Conservation (phyloP, 2,888 invertebrate genomes). For the Augochlorella aurata region DNA sequence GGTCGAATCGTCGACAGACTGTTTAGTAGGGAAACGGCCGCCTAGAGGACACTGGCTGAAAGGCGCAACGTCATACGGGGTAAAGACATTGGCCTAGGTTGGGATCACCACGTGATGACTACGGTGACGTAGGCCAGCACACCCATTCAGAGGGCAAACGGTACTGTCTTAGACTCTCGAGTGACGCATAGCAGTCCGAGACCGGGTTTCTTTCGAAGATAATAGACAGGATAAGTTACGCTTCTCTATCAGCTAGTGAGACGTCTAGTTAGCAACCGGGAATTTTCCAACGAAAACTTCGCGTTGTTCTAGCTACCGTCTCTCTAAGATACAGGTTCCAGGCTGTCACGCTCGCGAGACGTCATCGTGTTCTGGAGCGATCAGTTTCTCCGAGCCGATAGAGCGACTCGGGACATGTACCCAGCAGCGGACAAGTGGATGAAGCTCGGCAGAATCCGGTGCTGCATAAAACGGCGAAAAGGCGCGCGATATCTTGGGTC, state of each 20-base stretch:
- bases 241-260: neutral
- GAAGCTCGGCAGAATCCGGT: neutral
- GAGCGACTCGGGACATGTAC: constrained; percentile 2
- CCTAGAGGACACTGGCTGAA: constrained; percentile 33
- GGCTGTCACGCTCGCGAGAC: neutral
- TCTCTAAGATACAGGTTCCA: neutral
- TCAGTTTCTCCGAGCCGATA: neutral
- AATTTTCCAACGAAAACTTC: no score
- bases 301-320: neutral
- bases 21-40: constrained; percentile 31
- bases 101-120: constrained; percentile 61
- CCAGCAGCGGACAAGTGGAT: constrained; percentile 1
- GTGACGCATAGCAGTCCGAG: no score
- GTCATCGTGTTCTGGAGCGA: neutral
- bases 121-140: constrained; percentile 42
- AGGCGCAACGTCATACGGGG: constrained; percentile 45
- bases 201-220: neutral
- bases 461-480: constrained; percentile 33
- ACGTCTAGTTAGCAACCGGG: no score
- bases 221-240: neutral
- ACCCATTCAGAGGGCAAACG: constrained; percentile 15
- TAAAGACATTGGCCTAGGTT: constrained; percentile 62
- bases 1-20: neutral
- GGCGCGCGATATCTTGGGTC: constrained; percentile 52
- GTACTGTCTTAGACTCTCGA: constrained; percentile 6